phyloP scores from a whole-genome alignment of 2,113 vertebrate genomes.

The Orientallactaga bullata region DNA sequence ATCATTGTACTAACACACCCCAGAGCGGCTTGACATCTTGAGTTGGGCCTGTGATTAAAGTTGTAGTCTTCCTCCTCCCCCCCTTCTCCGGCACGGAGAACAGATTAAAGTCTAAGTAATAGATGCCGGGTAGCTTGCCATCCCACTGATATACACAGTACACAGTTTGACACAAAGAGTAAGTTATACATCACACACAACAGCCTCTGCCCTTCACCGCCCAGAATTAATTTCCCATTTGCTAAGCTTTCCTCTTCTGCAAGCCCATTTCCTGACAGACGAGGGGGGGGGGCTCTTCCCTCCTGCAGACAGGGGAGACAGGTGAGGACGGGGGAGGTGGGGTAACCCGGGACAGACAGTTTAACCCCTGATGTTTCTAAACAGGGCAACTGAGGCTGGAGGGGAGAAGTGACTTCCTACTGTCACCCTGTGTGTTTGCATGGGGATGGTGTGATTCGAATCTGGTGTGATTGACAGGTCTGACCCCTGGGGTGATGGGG shows the following conservation, averaged over 20 bases:
- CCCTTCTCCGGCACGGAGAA: conserved; percentile 49
- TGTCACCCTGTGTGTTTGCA: not conserved
- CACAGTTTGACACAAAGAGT: conserved; percentile 70
- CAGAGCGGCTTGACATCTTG: conserved; percentile 66
- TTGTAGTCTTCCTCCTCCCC: conserved; percentile 60
- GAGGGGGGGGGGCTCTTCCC: not conserved
- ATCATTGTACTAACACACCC: conserved; percentile 50
- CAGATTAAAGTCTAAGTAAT: conserved; percentile 72
- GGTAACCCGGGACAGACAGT: not conserved
- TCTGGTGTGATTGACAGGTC: not conserved
- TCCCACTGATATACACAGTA: conserved; percentile 57
- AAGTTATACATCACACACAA: conserved; percentile 72
- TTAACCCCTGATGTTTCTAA: not conserved
- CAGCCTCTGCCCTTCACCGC: conserved; percentile 69
- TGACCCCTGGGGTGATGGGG: not conserved
- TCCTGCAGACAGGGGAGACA: not conserved
- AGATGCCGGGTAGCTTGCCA: conserved; percentile 51
- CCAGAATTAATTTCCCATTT: conserved; percentile 66
- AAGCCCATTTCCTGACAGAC: not conserved
- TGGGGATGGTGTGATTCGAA: not conserved
- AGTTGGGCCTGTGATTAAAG: conserved; percentile 71
- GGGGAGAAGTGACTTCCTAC: not conserved
- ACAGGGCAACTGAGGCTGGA: not conserved
- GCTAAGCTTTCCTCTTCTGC: conserved; percentile 57
- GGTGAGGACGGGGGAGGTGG: not conserved